A percentile compares a stretch with the other conserved stretches of the same genome.
Evolutionary conservation across 1,140 invertebrate genomes (phyloP).

Genomic region (Cyrtorhinus lividipennis): DNA sequence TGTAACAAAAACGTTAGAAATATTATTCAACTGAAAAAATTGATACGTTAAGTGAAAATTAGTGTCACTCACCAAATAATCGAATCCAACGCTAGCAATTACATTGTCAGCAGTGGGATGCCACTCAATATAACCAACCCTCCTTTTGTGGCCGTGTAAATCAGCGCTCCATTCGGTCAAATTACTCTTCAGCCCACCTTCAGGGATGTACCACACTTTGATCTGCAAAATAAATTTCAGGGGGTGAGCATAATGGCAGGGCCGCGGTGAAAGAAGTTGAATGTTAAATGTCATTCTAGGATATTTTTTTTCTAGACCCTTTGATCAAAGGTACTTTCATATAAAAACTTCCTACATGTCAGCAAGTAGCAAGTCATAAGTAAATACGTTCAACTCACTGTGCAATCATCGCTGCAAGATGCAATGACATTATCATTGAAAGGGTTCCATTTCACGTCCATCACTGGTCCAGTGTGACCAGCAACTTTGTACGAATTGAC

Average conservation of each 20-base stretch:
- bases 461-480: conserved; percentile 64
- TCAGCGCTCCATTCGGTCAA: conserved; percentile 75
- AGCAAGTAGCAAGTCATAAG: no score
- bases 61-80: conserved; percentile 60
- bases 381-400: conserved; percentile 55
- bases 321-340: neutral
- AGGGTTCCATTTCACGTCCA: conserved; percentile 81
- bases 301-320: conserved; percentile 6
- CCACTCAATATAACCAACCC: conserved; percentile 82
- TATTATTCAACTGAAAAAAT: no score
- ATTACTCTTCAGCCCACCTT: conserved; percentile 64
- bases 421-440: conserved; percentile 94
- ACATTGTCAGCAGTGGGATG: conserved; percentile 89
- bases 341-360: no score
- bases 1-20: no score
- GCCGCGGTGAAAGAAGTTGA: no score
- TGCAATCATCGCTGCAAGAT: conserved; percentile 84
- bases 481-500: conserved; percentile 64
- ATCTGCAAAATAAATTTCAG: conserved; percentile 41
- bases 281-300: no score
- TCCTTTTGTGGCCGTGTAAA: conserved; percentile 69
- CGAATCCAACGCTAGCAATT: conserved; percentile 72
- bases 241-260: no score
- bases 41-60: no score
- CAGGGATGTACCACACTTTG: conserved; percentile 83